Evolutionary conservation across 2,888 invertebrate genomes (phyloP).

Genomic region (Biston stratarius): DNA sequence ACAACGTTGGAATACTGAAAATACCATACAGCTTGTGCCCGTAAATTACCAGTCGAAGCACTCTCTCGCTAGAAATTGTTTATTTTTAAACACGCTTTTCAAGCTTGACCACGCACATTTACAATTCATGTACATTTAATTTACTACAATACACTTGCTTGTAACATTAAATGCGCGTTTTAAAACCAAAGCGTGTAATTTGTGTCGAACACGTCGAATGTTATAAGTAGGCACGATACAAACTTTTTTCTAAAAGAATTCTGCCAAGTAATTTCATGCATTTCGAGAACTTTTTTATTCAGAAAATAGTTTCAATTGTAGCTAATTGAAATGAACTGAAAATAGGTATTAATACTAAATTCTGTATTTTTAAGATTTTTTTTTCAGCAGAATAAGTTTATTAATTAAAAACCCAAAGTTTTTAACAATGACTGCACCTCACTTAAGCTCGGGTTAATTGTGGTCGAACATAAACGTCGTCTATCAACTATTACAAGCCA

Average conservation of each 20-base stretch:
- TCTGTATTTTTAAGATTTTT: too few relatives aligned
- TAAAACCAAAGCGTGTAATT: conserved; percentile 21
- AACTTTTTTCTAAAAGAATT: conserved; percentile 1
- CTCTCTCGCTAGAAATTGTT: conserved; percentile 23
- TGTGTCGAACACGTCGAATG: background rate
- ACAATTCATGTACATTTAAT: conserved; percentile 26
- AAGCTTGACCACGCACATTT: conserved; percentile 24
- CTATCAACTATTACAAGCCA: too few relatives aligned
- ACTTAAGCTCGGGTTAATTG: too few relatives aligned
- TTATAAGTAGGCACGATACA: background rate
- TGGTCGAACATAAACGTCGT: too few relatives aligned
- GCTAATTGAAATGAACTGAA: too few relatives aligned
- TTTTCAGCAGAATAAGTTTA: too few relatives aligned
- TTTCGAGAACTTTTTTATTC: too few relatives aligned
- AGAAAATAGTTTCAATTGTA: too few relatives aligned
- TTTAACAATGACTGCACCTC: too few relatives aligned
- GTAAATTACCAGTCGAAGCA: conserved; percentile 17
- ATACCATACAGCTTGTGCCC: conserved; percentile 12
- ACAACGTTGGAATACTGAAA: background rate
- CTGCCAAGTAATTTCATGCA: background rate
- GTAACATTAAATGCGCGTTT: conserved; percentile 20
- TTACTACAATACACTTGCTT: conserved; percentile 27
- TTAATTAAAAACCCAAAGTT: too few relatives aligned
- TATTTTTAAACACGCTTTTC: conserved; percentile 37
- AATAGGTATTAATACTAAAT: too few relatives aligned